A percentile compares a stretch with the other conserved stretches of the same genome.
Evolutionary conservation across 2,113 vertebrate genomes (phyloP).

Genomic region (Pteruthius melanotis): DNA sequence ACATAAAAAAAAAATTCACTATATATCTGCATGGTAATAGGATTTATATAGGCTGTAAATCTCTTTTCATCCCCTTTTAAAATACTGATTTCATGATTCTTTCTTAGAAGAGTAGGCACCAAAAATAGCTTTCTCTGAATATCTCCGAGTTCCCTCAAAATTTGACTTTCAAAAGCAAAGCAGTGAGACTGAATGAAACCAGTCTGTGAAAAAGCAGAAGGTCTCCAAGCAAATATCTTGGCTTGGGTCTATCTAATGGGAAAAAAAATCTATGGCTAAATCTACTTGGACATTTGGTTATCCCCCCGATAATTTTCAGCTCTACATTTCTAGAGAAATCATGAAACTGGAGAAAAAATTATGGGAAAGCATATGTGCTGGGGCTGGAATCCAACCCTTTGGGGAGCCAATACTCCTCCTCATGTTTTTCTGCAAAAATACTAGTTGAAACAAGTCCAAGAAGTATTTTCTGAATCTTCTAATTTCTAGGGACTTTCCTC

Average conservation of each 20-base stretch:
- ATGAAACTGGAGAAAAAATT: background rate
- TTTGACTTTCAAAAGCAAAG: conserved; percentile 20
- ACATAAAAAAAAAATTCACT: background rate
- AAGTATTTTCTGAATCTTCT: conserved; percentile 16
- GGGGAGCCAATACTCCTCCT: background rate
- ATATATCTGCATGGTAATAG: background rate
- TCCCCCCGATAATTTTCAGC: background rate
- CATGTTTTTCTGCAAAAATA: conserved; percentile 8
- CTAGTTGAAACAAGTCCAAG: background rate
- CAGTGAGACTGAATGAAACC: background rate
- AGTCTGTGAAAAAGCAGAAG: background rate
- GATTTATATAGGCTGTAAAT: conserved; percentile 42
- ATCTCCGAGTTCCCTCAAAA: background rate
- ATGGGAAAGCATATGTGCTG: background rate
- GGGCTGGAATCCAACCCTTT: background rate
- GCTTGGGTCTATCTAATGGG: background rate
- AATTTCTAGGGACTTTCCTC: background rate
- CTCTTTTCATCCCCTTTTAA: conserved; percentile 24
- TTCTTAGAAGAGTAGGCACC: background rate
- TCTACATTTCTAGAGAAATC: background rate
- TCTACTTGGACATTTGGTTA: background rate
- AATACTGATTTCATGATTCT: conserved; percentile 16
- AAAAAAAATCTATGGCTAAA: conserved; percentile 1
- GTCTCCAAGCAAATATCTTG: background rate
- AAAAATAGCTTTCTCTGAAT: conserved; percentile 20